Evolutionary conservation across 2,113 vertebrate genomes (phyloP).

Genomic region (Catagonus wagneri): DNA sequence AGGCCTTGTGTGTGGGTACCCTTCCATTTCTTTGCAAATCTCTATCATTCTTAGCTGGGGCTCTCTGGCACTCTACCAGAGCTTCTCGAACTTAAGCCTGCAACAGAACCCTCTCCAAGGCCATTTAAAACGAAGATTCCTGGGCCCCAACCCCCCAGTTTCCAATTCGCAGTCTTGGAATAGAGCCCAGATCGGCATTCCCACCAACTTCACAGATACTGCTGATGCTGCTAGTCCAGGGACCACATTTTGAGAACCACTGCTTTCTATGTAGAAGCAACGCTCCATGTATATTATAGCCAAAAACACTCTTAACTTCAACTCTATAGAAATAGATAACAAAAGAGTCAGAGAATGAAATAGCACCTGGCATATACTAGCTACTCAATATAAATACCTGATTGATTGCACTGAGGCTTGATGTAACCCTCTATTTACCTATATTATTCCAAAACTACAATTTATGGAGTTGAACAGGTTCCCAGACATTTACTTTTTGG

Average conservation of each 20-base stretch:
- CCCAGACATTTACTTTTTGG: neutral
- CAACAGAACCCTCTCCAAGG: neutral
- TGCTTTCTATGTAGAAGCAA: neutral
- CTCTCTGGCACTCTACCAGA: neutral
- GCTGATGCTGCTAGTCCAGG: neutral
- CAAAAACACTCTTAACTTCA: neutral
- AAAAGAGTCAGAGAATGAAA: slow-evolving; percentile 37
- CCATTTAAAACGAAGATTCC: neutral
- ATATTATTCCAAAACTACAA: neutral
- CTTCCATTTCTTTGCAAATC: neutral
- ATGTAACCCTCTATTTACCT: neutral
- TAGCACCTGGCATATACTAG: neutral
- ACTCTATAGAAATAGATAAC: neutral
- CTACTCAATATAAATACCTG: slow-evolving; percentile 13
- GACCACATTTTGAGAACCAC: neutral
- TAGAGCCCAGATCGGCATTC: neutral
- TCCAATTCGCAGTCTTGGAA: neutral
- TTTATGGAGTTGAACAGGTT: slow-evolving; percentile 12
- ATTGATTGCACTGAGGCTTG: neutral
- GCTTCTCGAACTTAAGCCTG: neutral
- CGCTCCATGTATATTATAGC: neutral
- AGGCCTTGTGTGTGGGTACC: rapidly evolving
- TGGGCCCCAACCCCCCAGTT: neutral
- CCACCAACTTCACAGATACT: neutral
- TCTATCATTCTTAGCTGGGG: neutral